Evolutionary conservation across 2,113 vertebrate genomes (phyloP).

Genomic region (Nesoenas mayeri): DNA sequence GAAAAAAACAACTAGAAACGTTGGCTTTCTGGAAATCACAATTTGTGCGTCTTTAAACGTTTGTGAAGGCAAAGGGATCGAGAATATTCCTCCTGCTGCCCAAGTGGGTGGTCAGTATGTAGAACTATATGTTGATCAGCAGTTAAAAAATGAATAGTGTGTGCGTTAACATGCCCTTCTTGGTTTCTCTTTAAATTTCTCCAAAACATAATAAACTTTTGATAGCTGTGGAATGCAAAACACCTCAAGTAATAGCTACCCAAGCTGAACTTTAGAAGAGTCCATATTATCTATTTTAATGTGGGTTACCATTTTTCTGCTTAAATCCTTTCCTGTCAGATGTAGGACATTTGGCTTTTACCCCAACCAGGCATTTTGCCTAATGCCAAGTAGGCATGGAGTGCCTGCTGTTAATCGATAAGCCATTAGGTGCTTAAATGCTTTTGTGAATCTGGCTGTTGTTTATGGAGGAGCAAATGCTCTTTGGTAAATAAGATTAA

Average conservation of each 20-base stretch:
- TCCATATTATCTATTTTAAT: not conserved
- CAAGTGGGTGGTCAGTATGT: not conserved
- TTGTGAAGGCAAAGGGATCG: not conserved
- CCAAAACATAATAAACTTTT: not conserved
- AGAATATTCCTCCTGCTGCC: not conserved
- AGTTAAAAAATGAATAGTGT: not conserved
- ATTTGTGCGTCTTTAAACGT: not conserved
- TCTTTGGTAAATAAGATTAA: not conserved
- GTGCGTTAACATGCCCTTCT: not conserved
- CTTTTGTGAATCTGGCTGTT: not conserved
- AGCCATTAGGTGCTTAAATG: not conserved
- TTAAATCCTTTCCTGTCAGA: not conserved
- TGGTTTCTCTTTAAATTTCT: not conserved
- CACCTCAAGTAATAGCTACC: not conserved
- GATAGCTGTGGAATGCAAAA: not conserved
- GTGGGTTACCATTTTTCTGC: not conserved
- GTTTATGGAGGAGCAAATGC: not conserved
- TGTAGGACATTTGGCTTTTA: not conserved
- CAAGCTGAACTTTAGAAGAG: not conserved
- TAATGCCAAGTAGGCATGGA: not conserved
- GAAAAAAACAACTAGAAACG: not conserved
- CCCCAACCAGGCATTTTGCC: not conserved
- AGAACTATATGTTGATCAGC: rapidly evolving
- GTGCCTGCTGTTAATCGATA: rapidly evolving
- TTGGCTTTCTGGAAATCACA: not conserved